Percentiles rank a stretch among this genome's conserved stretches.
phyloP scores from a whole-genome alignment of 2,888 invertebrate species.

The Tillus elongatus region DNA sequence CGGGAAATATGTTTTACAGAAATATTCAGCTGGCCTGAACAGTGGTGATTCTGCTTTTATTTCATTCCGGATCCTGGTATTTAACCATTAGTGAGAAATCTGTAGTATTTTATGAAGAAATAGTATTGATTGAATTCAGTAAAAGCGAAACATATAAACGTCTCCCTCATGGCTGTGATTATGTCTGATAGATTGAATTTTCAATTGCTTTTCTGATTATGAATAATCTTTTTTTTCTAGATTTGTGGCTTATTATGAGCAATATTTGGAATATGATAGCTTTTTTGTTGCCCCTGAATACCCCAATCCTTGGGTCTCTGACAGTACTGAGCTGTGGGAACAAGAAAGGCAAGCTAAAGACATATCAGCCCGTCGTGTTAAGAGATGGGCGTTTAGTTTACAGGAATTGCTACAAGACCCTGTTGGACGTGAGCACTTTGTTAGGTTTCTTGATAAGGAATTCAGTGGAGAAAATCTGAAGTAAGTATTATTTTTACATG shows the following conservation, averaged over 20 bases:
- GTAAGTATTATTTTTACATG: constrained; percentile 46
- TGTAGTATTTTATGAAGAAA: no score
- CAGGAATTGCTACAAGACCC: constrained; percentile 90
- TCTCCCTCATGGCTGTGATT: no score
- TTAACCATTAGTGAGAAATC: no score
- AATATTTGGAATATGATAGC: constrained; percentile 93
- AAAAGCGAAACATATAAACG: no score
- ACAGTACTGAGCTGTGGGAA: constrained; percentile 95
- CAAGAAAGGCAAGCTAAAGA: constrained; percentile 89
- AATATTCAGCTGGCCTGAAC: no score
- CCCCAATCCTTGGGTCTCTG: constrained; percentile 95
- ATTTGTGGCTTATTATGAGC: constrained; percentile 85
- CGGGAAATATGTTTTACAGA: no score
- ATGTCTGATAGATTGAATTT: no score
- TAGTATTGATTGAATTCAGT: no score
- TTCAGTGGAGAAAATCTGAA: constrained; percentile 98
- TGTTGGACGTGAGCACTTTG: constrained; percentile 94
- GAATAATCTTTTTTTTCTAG: constrained; percentile 40
- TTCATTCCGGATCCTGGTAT: no score
- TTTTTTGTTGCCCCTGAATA: constrained; percentile 88
- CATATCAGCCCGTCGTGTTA: constrained; percentile 84
- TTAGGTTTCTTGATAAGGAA: constrained; percentile 92
- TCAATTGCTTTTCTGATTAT: constrained; percentile 17
- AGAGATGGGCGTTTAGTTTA: constrained; percentile 95
- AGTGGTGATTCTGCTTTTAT: no score